Evolutionary conservation across 2,113 vertebrate species (phyloP).

Genomic region (Thalassarche chlororhynchos): DNA sequence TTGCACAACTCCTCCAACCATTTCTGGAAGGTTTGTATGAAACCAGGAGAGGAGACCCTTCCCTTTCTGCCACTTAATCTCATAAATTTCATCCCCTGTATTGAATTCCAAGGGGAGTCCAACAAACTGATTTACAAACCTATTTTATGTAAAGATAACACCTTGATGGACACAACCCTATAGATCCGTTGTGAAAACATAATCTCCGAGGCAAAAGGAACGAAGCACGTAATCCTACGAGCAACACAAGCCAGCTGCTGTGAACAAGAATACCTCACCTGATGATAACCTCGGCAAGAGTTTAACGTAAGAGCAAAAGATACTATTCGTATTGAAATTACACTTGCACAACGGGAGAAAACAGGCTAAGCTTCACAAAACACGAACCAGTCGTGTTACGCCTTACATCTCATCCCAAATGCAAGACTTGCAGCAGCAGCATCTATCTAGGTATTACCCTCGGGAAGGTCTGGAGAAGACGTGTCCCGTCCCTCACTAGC

Average conservation of each 20-base stretch:
- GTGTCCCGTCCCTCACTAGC: neutral
- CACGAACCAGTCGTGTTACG: fast-evolving
- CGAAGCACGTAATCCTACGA: neutral
- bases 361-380: neutral
- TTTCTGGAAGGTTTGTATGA: neutral
- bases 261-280: neutral
- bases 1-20: neutral
- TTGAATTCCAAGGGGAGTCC: neutral
- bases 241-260: neutral
- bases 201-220: neutral
- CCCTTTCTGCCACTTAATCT: neutral
- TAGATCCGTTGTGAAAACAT: neutral
- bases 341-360: neutral
- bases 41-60: neutral
- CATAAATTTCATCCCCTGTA: neutral
- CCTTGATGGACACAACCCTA: neutral
- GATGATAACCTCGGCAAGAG: neutral
- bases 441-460: neutral
- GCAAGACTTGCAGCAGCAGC: neutral
- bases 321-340: neutral
- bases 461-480: neutral
- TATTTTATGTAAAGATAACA: neutral
- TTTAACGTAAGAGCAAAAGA: neutral
- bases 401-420: neutral
- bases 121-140: neutral